Base-by-base conservation (phyloP, 2,797 vertebrate genomes). In the Centropyge bicolor region DNA sequence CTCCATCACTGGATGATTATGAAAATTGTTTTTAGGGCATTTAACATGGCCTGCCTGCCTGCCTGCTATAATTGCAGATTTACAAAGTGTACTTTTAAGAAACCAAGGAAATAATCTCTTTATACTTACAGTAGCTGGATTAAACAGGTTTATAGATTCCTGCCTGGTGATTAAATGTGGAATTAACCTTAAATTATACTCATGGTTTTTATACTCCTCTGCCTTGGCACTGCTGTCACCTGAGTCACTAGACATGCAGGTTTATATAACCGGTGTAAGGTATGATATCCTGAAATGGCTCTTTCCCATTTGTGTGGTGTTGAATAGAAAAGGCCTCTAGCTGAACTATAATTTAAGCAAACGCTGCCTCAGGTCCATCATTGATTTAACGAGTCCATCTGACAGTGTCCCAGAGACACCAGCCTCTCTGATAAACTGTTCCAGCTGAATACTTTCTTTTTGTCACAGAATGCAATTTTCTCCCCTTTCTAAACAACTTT, bases 261-360 rank as follows among this genome's bases (percentile, higher is more conserved):
- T 89, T 85, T 81, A 73, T 55, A 68, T 73, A 70, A 80, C 78
- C 68, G 31, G 22, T 68, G 61, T 67, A 86, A 59, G 76, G 61
- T 79, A 83, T 75, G 82, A 85, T 57, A 64, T 80, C 79, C 82
- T 87, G 70, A 86, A 82, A 78, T 45, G 57, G 51, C 27, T 54
- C 31, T 40, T 83, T 69, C 27, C 19, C 38, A 31, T 76, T 71
- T 70, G 55, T 48, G 20, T 59, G 14, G 6, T 8, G n/a, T 31
- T 63, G 60, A 76, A 63, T n/a, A 24, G 20, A 65, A 57, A 62
- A 84, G 57, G 62, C 60, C 70, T 84, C 48, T 38, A 24, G 77
- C 69, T 86, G 77, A 89, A 84, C 80, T 82, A 80, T 87, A 89
- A 82, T 86, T 67, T 72, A 91, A 87, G 90, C 69, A 85, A 90